A percentile compares a stretch with the other conserved stretches of the same genome.
These are phyloP conservation scores for Melipona quadrifasciata DNA, from an alignment of 1,140 invertebrate species.

Conservation along the genomic window DNA sequence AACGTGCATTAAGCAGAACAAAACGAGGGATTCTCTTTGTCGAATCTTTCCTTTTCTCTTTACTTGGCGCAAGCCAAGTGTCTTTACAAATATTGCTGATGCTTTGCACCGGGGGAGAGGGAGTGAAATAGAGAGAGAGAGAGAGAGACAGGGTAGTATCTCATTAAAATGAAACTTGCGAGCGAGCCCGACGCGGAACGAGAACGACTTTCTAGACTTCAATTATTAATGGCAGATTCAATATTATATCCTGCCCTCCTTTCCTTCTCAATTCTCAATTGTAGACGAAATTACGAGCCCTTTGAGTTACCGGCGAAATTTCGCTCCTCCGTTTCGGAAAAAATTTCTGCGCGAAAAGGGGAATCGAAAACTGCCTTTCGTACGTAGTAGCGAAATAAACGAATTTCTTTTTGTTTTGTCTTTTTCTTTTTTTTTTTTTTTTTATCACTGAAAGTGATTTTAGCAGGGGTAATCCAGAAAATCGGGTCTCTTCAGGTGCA, in stretches of 20 bases:
- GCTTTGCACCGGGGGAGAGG: background rate
- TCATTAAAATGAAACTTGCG: slow-evolving; percentile 1
- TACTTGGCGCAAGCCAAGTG: background rate
- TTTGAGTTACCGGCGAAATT: background rate
- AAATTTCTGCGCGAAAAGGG: too few species aligned
- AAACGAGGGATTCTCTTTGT: background rate
- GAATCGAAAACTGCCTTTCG: too few species aligned
- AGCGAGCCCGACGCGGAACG: background rate
- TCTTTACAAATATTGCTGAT: slow-evolving; percentile 2
- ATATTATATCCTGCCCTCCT: background rate
- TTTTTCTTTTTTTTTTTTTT: too few species aligned
- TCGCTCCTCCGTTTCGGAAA: background rate
- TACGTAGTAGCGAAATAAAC: too few species aligned
- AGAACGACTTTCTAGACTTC: background rate
- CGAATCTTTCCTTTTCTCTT: background rate
- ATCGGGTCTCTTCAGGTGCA: too few species aligned
- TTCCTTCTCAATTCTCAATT: background rate
- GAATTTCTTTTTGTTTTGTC: too few species aligned
- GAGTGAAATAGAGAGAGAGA: too few species aligned
- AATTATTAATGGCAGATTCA: background rate
- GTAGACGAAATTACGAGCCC: background rate
- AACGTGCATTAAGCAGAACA: background rate
- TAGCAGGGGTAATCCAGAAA: too few species aligned
- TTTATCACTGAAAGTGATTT: too few species aligned
- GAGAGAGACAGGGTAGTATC: background rate